Conservation (phyloP, 1,140 invertebrate genomes). For the Halyomorpha halys region DNA sequence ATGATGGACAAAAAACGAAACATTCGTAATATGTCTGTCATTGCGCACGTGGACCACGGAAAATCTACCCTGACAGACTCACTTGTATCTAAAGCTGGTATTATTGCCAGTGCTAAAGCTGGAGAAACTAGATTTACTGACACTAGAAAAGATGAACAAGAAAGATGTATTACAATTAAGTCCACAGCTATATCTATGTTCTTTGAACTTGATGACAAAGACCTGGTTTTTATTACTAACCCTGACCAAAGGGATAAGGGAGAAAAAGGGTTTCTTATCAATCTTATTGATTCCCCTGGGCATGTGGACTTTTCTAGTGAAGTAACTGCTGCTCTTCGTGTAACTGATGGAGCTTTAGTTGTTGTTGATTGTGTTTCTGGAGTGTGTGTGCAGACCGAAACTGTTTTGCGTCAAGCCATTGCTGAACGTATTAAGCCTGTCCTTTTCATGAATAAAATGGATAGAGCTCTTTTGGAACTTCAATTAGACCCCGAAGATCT, state of each 20-base stretch:
- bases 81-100: slow-evolving; percentile 98
- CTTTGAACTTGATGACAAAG: slow-evolving; percentile 89
- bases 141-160: slow-evolving; percentile 98
- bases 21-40: slow-evolving; percentile 99
- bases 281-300: slow-evolving; percentile 97
- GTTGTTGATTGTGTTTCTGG: slow-evolving; percentile 99
- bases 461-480: slow-evolving; percentile 89
- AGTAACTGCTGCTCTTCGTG: slow-evolving; percentile 96
- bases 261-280: slow-evolving; percentile 95
- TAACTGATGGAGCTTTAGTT: slow-evolving; percentile 97
- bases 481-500: slow-evolving; percentile 93
- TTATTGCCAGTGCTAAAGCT: slow-evolving; percentile 95
- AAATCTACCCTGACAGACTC: slow-evolving; percentile 99
- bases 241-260: slow-evolving; percentile 79
- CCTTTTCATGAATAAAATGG: slow-evolving; percentile 99
- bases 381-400: slow-evolving; percentile 99
- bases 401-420: slow-evolving; percentile 96
- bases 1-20: slow-evolving; percentile 99
- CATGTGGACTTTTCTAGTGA: slow-evolving; percentile 99
- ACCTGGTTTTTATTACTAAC: slow-evolving; percentile 81
- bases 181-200: slow-evolving; percentile 99
- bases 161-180: slow-evolving; percentile 99
- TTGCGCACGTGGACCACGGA: slow-evolving; percentile 99
- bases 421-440: slow-evolving; percentile 98
- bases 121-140: slow-evolving; percentile 99